Base-by-base conservation (phyloP, 2,888 invertebrate genomes). In the Napeogenes sylphis region DNA sequence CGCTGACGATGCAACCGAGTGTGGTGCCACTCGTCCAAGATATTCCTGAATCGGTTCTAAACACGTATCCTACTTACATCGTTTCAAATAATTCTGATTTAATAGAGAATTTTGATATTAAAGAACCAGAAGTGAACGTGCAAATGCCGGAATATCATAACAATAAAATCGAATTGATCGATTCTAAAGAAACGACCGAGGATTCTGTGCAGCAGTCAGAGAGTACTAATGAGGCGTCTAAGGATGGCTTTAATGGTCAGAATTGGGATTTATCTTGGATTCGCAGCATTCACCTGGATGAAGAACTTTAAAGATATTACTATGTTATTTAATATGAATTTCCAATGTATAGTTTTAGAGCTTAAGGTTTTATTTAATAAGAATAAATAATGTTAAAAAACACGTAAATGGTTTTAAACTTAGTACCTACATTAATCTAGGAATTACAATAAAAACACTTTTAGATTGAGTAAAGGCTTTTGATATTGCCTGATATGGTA, bases 231-330 rank as follows among this genome's bases (percentile, higher is more conserved):
- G 69, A 71, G 45, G 53, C 59, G 5, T 65, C 64, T 14, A 68
- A 74, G 8, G 71, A 65, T 59, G 70, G 72, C 3, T 57, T 71
- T 2, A 64, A 69, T 42, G 78, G 75, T 1, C 75, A 73, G 42
- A 81, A 70, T 59, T 84, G 81, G 78, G 84, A 85, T 59, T 65
- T 82, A n/a, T 84, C 86, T 0, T 85, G 85, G 86, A 77, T 85
- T 45, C 76, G 72, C 13, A 75, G 76, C 63, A 76, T 84, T 58
- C 69, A 81, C 21, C 69, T 70, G 13, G 80, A 81, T 53, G 82
- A 83, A 0, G 81, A 82, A 55, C 75, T 68, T 67, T 79, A 70
- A 65, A 51, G 55, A 53, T 54, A 8, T 32, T 45, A 59, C 14
- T 21, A 53, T 59, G 30, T 38, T 10, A 30, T 51, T 13, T 54